Base-by-base conservation (phyloP, 2,888 invertebrate genomes). In the Temnothorax unifasciatus region DNA sequence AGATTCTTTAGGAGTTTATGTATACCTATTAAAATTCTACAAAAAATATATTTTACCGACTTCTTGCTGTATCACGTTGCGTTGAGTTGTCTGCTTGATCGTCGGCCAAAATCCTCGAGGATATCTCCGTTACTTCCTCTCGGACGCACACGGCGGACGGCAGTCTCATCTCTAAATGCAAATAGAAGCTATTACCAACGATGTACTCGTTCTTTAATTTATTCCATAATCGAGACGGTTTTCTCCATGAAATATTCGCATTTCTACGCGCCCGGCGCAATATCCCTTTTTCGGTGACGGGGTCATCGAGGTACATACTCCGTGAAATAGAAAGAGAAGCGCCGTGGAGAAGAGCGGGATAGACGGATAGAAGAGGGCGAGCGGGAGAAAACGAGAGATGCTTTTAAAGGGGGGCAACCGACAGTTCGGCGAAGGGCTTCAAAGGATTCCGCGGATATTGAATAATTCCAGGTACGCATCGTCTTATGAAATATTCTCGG, bases 391-490 rank as follows among this genome's bases (percentile, higher is more conserved):
- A 29, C 44, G 47, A 64, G 66, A 47, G 63, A 59, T 29, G 61
- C 68, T 83, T 83, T 75, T 68, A 47, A 81, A 81, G 74, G 47
- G 52, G 57, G 57, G 73, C 84, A 84, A 29, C 69, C 79, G 34
- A 86, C 83, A 63, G 74, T 82, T 86, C 74, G 71, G 50, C 71
- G 63, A 29, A 29, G 47, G 38, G 69, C 85, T 84, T 89, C 88
- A 89, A 89, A 88, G 88, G 86, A 86, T 88, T 87, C 85, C 75
- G 38, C 38, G 82, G 88, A 89, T 88, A 89, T 89, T 89, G 88
- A 87, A 89, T 89, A 88, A 89, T 88, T 88, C 85, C 86, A 47
- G 83, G 61, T 76, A 82, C 68, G 77, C 75, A 79, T 50, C 75
- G 54, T 79, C 83, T 87, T 87, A 84, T 86, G 88, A 89, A 88